phyloP scores from a whole-genome alignment of 2,888 invertebrate genomes.

The Andrena camellia region DNA sequence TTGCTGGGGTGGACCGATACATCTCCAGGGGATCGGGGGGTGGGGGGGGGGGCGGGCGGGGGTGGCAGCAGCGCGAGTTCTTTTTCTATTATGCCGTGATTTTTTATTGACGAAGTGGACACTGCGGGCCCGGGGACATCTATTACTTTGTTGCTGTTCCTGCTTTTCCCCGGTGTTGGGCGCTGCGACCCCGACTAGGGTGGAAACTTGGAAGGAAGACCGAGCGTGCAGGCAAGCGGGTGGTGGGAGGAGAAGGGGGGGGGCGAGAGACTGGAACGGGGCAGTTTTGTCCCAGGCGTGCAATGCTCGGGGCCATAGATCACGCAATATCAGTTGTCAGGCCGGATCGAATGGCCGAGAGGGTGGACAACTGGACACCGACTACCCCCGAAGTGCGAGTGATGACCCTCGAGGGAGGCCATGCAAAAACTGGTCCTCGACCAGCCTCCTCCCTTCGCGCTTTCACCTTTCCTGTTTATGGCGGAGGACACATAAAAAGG shows the following conservation, averaged over 20 bases:
- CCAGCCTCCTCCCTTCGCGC: conserved; percentile 57
- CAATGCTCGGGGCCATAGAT: conserved; percentile 84
- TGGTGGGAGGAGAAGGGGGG: conserved; percentile 8
- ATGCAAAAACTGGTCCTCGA: conserved; percentile 78
- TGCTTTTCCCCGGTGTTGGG: conserved; percentile 18
- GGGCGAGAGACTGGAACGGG: conserved; percentile 63
- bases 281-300: conserved; percentile 84
- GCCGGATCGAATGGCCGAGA: conserved; percentile 75
- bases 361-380: conserved; percentile 77
- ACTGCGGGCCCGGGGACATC: conserved; percentile 81
- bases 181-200: conserved; percentile 63
- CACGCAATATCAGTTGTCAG: conserved; percentile 85
- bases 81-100: conserved; percentile 84
- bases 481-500: conserved; percentile 83
- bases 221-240: conserved; percentile 19
- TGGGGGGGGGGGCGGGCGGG: conserved; percentile 14
- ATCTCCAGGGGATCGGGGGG: conserved; percentile 66
- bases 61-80: conserved; percentile 57
- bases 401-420: conserved; percentile 84
- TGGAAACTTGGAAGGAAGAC: conserved; percentile 66
- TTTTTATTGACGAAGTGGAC: conserved; percentile 85
- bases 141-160: conserved; percentile 83
- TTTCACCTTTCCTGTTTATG: conserved; percentile 78
- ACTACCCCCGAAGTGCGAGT: conserved; percentile 83
- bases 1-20: conserved; percentile 39